A percentile compares a stretch with the other conserved stretches of the same genome.
Conservation (phyloP, 2,113 vertebrate species). For the Dendrocopos noguchii region DNA sequence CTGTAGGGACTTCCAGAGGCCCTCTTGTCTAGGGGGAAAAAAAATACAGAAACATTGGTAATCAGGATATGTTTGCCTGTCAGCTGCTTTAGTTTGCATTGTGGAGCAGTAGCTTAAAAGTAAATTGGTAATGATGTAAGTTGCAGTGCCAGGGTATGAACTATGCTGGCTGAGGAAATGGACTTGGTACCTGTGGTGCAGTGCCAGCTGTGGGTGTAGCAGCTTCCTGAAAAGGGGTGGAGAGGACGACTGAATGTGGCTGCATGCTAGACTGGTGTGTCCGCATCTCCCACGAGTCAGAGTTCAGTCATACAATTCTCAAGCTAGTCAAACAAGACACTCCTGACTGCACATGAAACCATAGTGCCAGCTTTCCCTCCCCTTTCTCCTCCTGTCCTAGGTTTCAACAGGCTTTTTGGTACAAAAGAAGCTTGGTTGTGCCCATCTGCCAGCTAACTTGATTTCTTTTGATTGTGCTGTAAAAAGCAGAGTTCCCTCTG, state of each 20-base stretch:
- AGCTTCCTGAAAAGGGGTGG: constrained; percentile 4
- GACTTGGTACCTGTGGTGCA: not conserved
- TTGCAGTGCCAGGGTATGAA: not conserved
- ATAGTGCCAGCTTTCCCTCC: not conserved
- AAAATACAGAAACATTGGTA: accelerated
- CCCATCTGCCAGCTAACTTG: constrained; percentile 25
- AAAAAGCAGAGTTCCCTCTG: constrained; percentile 30
- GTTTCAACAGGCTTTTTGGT: constrained; percentile 9
- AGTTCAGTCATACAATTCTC: not conserved
- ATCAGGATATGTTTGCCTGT: not conserved
- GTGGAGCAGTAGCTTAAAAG: not conserved
- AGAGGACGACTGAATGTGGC: not conserved
- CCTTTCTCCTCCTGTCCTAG: not conserved
- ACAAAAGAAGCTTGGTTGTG: not conserved
- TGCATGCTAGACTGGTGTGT: not conserved
- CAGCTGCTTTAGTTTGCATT: not conserved
- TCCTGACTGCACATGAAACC: not conserved
- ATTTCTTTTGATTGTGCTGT: constrained; percentile 25
- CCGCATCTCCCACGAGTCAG: constrained; percentile 22
- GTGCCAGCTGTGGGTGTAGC: constrained; percentile 26
- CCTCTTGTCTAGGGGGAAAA: not conserved
- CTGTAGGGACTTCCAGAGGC: not conserved
- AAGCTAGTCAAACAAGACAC: constrained; percentile 17
- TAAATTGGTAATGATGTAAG: not conserved
- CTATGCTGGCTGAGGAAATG: not conserved